A percentile compares a stretch with the other conserved stretches of the same genome.
Conservation (phyloP, 2,888 invertebrate genomes). For the Sarcophaga subvicina region DNA sequence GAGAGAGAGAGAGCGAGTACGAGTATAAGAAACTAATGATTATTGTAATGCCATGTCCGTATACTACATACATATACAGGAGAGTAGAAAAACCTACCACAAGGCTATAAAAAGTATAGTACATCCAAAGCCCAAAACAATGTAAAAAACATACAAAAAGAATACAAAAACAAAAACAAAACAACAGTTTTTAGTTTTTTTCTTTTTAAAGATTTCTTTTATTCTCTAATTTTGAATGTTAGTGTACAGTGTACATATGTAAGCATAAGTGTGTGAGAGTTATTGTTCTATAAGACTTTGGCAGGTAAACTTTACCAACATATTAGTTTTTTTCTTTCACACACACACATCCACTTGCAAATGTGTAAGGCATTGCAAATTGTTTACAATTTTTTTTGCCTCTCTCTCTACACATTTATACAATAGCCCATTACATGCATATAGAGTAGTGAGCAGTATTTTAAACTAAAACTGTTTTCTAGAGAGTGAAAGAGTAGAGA, state of each 20-base stretch:
- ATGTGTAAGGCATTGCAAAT: background rate
- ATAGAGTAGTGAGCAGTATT: too few relatives aligned
- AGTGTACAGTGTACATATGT: background rate
- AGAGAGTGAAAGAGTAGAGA: background rate
- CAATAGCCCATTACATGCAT: too few relatives aligned
- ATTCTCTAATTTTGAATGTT: background rate
- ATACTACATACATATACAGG: background rate
- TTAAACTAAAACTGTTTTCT: too few relatives aligned
- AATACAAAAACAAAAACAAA: background rate
- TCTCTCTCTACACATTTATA: too few relatives aligned
- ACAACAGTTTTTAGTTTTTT: background rate
- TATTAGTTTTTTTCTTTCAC: slow-evolving; percentile 21
- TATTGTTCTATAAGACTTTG: background rate
- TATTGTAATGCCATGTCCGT: slow-evolving; percentile 24
- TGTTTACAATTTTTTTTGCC: too few relatives aligned
- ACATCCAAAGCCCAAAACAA: background rate
- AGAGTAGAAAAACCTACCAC: background rate
- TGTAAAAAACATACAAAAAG: too few relatives aligned
- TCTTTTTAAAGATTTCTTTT: too few relatives aligned
- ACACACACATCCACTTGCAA: background rate
- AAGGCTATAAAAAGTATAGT: background rate
- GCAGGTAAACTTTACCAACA: background rate
- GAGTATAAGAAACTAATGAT: slow-evolving; percentile 45
- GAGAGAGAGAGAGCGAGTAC: background rate
- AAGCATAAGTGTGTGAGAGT: slow-evolving; percentile 10